Evolutionary conservation across 2,113 vertebrate genomes (phyloP).

Genomic region (Odontesthes bonariensis): DNA sequence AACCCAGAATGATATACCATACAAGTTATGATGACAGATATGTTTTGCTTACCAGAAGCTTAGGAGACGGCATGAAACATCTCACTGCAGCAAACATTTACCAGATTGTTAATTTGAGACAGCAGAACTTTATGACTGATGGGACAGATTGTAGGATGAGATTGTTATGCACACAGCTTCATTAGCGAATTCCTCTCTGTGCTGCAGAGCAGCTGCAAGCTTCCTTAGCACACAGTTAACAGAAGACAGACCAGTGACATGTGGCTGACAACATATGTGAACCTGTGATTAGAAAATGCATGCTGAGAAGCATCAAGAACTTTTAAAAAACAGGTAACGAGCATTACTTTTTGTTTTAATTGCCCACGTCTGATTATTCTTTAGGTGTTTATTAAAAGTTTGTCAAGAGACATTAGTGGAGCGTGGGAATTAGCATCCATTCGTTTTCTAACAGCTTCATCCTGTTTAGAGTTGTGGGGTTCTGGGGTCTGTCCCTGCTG

Average conservation of each 20-base stretch:
- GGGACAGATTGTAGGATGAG: constrained; percentile 67
- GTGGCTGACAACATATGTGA: constrained; percentile 32
- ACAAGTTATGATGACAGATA: constrained; percentile 2
- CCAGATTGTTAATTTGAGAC: constrained; percentile 55
- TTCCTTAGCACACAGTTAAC: constrained; percentile 39
- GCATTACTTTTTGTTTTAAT: not conserved
- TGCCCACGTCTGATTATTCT: not conserved
- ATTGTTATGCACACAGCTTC: constrained; percentile 36
- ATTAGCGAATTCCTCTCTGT: constrained; percentile 42
- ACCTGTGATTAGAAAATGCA: constrained; percentile 3
- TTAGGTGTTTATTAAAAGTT: constrained; percentile 6
- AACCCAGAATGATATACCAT: not conserved
- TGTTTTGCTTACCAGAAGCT: constrained; percentile 17
- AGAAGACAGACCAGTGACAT: constrained; percentile 21
- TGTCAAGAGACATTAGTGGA: too few species aligned
- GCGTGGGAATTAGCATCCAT: not conserved
- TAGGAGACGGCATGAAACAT: not conserved
- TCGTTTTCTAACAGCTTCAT: not conserved
- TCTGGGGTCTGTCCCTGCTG: not conserved
- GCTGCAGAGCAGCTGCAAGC: constrained; percentile 48
- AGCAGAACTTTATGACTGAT: constrained; percentile 52
- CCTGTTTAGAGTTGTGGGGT: not conserved
- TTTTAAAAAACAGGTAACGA: not conserved
- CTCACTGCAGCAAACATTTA: constrained; percentile 26
- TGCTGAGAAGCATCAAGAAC: not conserved